Evolutionary conservation across 2,113 vertebrate genomes (phyloP).

Genomic region (Cricetomys ansorgei): DNA sequence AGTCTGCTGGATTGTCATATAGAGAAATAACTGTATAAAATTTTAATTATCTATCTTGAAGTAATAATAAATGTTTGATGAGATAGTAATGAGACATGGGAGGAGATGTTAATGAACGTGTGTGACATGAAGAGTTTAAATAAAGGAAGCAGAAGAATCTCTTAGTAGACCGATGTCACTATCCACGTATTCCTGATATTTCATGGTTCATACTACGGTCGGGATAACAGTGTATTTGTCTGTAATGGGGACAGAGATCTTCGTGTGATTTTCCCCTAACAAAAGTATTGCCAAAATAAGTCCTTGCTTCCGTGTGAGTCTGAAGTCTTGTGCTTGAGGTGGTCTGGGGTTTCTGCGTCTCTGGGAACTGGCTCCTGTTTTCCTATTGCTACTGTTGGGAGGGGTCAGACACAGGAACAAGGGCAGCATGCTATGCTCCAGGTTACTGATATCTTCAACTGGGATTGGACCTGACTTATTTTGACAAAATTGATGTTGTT

Average conservation of each 20-base stretch:
- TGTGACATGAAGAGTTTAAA: slow-evolving; percentile 71
- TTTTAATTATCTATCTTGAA: slow-evolving; percentile 68
- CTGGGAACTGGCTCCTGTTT: not conserved
- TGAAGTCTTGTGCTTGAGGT: not conserved
- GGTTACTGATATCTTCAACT: not conserved
- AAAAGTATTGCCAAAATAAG: slow-evolving; percentile 62
- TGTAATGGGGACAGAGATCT: slow-evolving; percentile 47
- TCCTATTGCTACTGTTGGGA: not conserved
- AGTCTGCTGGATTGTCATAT: slow-evolving; percentile 66
- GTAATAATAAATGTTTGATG: slow-evolving; percentile 80
- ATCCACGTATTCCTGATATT: not conserved
- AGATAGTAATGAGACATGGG: slow-evolving; percentile 77
- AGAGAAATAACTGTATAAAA: slow-evolving; percentile 80
- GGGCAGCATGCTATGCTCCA: not conserved
- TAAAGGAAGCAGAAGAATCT: slow-evolving; percentile 32
- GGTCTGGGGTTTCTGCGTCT: not conserved
- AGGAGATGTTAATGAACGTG: slow-evolving; percentile 68
- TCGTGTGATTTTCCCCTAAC: slow-evolving; percentile 37
- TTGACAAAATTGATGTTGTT: slow-evolving; percentile 49
- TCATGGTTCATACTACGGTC: not conserved
- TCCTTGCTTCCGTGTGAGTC: slow-evolving; percentile 44
- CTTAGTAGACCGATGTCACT: not conserved
- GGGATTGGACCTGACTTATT: not conserved
- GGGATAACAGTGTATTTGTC: slow-evolving; percentile 47
- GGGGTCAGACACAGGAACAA: not conserved